Conservation (phyloP, 2,113 vertebrate species). For the Chlorodrepanis virens region DNA sequence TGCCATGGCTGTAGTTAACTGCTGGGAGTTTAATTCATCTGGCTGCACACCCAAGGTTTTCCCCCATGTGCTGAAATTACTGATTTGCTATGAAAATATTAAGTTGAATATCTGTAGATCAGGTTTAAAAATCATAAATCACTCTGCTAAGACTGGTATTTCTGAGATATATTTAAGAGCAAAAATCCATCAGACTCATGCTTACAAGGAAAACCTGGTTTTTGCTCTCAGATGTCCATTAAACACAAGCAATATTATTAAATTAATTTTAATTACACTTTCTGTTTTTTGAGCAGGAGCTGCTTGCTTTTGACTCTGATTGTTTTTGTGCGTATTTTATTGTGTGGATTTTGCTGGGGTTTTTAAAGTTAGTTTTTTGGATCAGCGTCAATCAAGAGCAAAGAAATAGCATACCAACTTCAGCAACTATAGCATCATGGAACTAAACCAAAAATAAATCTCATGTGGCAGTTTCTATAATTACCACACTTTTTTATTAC, state of each 20-base stretch:
- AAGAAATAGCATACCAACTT: neutral
- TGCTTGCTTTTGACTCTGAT: neutral
- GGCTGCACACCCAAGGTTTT: neutral
- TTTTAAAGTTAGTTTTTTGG: neutral
- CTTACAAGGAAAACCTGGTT: neutral
- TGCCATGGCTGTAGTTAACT: neutral
- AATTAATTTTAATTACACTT: neutral
- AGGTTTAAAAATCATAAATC: neutral
- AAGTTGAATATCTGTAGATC: neutral
- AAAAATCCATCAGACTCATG: neutral
- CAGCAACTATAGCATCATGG: conserved; percentile 31
- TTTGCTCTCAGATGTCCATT: neutral
- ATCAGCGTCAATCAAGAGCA: conserved; percentile 9
- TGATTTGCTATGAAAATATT: neutral
- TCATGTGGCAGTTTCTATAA: conserved; percentile 53
- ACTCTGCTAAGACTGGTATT: neutral
- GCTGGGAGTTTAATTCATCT: neutral
- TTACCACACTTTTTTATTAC: conserved; percentile 41
- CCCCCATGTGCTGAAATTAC: neutral
- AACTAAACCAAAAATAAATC: conserved; percentile 63
- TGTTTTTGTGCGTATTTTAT: neutral
- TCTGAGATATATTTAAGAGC: neutral
- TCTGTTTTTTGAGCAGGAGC: neutral
- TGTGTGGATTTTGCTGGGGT: neutral
- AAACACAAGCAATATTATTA: neutral